Evolutionary conservation across 2,113 vertebrate genomes (phyloP).

Genomic region (Neofelis nebulosa): DNA sequence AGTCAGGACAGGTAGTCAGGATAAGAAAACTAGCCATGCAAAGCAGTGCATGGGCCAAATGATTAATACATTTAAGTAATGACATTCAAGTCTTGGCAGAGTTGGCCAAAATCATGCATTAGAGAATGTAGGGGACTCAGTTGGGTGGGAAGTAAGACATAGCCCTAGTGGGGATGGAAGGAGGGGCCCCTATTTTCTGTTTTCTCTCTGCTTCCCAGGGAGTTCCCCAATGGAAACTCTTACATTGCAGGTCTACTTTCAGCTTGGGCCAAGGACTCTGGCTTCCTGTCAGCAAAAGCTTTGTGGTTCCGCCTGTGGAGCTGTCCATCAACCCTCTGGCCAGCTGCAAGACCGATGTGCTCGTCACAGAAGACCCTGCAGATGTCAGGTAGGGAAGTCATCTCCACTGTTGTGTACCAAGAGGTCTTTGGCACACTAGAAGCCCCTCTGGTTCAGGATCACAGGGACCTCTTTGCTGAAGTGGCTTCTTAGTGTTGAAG

Average conservation of each 20-base stretch:
- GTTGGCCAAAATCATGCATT: background rate
- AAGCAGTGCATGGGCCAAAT: background rate
- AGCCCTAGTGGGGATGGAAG: background rate
- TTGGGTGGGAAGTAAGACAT: background rate
- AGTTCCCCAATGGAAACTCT: slow-evolving; percentile 80
- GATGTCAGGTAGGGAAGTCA: slow-evolving; percentile 94
- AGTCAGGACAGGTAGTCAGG: background rate
- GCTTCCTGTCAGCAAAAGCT: slow-evolving; percentile 99
- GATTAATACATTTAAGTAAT: background rate
- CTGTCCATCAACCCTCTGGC: slow-evolving; percentile 98
- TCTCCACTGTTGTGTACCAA: background rate
- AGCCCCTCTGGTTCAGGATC: background rate
- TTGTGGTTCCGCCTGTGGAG: slow-evolving; percentile 97
- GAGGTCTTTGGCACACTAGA: background rate
- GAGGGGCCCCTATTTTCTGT: slow-evolving; percentile 34
- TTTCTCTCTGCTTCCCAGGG: slow-evolving; percentile 72
- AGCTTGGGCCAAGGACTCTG: slow-evolving; percentile 97
- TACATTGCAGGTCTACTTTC: slow-evolving; percentile 93
- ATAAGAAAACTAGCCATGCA: background rate
- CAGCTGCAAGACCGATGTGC: slow-evolving; percentile 98
- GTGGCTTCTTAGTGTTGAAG: background rate
- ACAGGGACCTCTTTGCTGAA: background rate
- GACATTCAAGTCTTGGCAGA: background rate
- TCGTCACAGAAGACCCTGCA: slow-evolving; percentile 97
- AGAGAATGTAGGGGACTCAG: background rate